These are phyloP conservation scores for Lagenorhynchus albirostris DNA, from an alignment of 2,113 vertebrate species.

Conservation along the genomic window DNA sequence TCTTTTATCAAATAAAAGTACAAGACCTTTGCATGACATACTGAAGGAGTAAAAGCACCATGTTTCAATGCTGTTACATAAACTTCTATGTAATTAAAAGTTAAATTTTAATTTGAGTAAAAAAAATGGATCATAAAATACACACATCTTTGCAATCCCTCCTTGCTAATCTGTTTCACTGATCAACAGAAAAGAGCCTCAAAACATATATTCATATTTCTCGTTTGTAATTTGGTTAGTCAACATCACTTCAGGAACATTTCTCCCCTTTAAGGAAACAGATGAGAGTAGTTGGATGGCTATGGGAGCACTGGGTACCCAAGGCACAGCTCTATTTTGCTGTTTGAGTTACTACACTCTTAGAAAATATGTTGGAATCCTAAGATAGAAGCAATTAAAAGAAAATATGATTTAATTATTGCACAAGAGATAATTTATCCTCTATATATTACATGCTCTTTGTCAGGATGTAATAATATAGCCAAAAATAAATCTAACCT, in stretches of 20 bases:
- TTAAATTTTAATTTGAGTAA: not conserved
- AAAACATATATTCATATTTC: not conserved
- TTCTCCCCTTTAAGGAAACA: not conserved
- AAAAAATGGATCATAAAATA: not conserved
- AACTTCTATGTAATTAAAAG: not conserved
- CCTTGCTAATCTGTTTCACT: not conserved
- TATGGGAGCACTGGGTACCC: fast-evolving
- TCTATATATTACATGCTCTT: not conserved
- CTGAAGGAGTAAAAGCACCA: not conserved
- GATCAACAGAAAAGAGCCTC: not conserved
- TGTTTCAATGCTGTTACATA: not conserved
- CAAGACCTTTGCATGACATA: not conserved
- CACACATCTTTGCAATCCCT: not conserved
- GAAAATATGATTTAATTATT: not conserved
- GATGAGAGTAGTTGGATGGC: not conserved
- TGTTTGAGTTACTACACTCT: not conserved
- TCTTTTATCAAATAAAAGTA: slow-evolving; percentile 41
- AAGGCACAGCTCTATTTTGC: not conserved
- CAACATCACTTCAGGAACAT: not conserved
- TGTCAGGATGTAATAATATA: not conserved
- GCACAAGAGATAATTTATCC: not conserved
- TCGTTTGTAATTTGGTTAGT: not conserved
- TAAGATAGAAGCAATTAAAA: not conserved
- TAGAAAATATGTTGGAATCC: not conserved
- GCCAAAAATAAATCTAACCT: not conserved